Evolutionary conservation across 2,797 vertebrate species (phyloP).

Genomic region (Syncerus caffer): DNA sequence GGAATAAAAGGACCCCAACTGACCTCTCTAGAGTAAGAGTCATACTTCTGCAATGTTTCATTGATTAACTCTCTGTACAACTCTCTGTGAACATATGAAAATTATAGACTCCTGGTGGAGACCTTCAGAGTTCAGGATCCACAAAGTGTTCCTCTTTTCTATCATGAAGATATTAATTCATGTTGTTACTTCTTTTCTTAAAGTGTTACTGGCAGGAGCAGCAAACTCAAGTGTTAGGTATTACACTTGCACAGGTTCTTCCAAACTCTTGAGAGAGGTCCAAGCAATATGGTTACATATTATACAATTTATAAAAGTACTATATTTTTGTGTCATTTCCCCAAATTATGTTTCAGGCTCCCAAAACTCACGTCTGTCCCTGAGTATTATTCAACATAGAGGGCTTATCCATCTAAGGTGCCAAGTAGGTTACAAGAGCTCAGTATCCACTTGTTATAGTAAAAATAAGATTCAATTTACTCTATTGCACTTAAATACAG

Average conservation of each 20-base stretch:
- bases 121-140: neutral
- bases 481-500: neutral
- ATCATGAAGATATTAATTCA: neutral
- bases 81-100: neutral
- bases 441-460: neutral
- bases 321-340: neutral
- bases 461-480: neutral
- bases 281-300: neutral
- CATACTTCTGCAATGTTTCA: neutral
- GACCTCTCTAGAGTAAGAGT: neutral
- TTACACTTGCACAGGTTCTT: neutral
- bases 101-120: neutral
- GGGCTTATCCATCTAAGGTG: neutral
- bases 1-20: neutral
- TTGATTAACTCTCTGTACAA: neutral
- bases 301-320: neutral
- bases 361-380: neutral
- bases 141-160: neutral
- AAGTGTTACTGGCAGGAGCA: neutral
- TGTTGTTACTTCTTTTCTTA: neutral
- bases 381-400: neutral
- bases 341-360: neutral
- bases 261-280: neutral
- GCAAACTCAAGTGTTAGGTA: neutral
- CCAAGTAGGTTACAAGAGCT: neutral